Evolutionary conservation across 2,113 vertebrate genomes (phyloP).

Genomic region (Cygnus atratus): DNA sequence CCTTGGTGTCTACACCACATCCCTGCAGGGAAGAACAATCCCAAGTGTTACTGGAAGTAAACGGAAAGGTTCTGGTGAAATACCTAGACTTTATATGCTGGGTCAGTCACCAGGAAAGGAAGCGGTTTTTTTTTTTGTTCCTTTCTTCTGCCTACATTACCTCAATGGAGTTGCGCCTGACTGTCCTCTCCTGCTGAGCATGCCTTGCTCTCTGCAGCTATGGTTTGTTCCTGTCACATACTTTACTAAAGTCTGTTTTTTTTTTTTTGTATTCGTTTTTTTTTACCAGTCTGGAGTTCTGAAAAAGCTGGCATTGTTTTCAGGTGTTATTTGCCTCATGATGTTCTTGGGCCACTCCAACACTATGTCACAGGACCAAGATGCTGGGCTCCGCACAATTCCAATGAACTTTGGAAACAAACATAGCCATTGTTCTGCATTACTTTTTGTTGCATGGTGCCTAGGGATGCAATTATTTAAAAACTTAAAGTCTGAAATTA

Average conservation of each 20-base stretch:
- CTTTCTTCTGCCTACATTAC: background rate
- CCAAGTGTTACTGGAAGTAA: background rate
- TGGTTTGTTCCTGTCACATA: background rate
- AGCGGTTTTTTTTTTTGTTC: background rate
- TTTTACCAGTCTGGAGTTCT: background rate
- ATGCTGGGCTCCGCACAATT: background rate
- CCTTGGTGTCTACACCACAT: background rate
- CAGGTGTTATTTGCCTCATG: background rate
- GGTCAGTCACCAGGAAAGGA: background rate
- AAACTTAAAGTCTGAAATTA: background rate
- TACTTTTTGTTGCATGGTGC: background rate
- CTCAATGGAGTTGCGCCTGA: background rate
- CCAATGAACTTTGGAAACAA: background rate
- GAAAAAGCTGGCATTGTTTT: background rate
- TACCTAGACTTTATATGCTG: background rate
- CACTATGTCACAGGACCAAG: background rate
- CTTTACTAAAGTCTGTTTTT: background rate
- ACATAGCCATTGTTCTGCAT: background rate
- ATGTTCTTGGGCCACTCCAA: background rate
- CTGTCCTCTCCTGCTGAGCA: background rate
- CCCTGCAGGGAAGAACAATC: background rate
- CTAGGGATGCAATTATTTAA: background rate
- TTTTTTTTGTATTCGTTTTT: accelerated
- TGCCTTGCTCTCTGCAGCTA: background rate
- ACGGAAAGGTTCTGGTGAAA: background rate